Percentiles rank a stretch among this genome's conserved stretches.
These are phyloP conservation scores for Ichneumoninae sp. DNA, from an alignment of 2,888 invertebrate species.

Conservation along the genomic window DNA sequence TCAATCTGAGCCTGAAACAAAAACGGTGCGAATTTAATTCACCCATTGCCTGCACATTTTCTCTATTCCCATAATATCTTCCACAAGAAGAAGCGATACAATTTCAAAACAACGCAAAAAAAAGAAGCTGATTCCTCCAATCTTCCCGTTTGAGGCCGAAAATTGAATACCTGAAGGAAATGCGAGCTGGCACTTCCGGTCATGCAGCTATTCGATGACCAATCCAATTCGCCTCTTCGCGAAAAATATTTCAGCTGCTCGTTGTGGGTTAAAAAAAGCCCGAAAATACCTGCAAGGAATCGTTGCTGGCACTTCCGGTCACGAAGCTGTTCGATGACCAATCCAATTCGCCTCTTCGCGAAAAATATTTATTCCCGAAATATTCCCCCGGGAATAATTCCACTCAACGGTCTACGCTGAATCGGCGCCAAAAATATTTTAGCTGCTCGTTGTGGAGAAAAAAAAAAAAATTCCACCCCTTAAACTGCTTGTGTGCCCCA, in stretches of 20 bases:
- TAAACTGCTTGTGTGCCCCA: conserved; percentile 16
- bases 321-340: too few relatives aligned
- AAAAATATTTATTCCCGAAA: background rate
- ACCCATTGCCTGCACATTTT: too few relatives aligned
- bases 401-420: background rate
- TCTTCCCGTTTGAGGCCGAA: background rate
- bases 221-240: too few relatives aligned
- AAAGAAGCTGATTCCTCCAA: background rate
- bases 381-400: background rate
- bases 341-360: too few relatives aligned
- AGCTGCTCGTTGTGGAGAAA: background rate
- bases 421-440: background rate
- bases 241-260: background rate
- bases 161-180: background rate
- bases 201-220: too few relatives aligned
- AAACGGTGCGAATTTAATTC: too few relatives aligned
- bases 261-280: background rate
- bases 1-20: too few relatives aligned
- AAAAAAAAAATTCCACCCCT: background rate
- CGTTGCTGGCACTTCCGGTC: background rate
- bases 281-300: too few relatives aligned
- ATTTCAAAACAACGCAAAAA: too few relatives aligned
- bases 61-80: too few relatives aligned
- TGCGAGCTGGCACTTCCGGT: background rate
- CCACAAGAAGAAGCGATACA: too few relatives aligned